Percentiles rank a stretch among this genome's conserved stretches.
These are phyloP conservation scores for Psittacula cyanocephala DNA, from an alignment of 2,113 vertebrate species.

Conservation along the genomic window DNA sequence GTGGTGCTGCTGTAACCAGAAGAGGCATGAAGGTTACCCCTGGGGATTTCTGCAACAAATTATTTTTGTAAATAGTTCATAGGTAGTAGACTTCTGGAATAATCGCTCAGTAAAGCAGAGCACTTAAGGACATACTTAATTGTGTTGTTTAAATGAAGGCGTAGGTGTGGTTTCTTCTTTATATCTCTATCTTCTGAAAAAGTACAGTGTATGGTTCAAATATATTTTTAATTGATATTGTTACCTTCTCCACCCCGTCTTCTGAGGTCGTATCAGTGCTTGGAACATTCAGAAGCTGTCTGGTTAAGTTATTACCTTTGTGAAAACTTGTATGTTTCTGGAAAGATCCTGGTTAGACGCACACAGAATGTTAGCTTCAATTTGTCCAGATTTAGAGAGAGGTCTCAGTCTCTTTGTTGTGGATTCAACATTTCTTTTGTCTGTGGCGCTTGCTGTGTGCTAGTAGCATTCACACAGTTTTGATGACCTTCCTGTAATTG, in stretches of 20 bases:
- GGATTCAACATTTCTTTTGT: neutral
- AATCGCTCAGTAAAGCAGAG: neutral
- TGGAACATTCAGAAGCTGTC: neutral
- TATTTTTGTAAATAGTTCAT: neutral
- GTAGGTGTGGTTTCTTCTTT: neutral
- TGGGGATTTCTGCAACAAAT: neutral
- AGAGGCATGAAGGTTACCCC: neutral
- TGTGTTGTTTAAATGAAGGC: neutral
- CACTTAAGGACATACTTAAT: neutral
- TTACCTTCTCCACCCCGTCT: neutral
- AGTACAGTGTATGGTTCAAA: neutral
- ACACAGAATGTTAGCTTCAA: neutral
- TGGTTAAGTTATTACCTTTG: neutral
- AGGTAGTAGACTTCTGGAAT: neutral
- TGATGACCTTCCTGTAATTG: neutral
- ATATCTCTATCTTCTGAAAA: neutral
- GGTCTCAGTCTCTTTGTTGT: neutral
- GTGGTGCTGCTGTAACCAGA: neutral
- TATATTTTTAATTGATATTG: neutral
- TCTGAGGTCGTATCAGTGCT: neutral
- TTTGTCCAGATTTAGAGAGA: neutral
- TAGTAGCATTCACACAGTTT: neutral
- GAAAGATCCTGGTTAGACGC: neutral
- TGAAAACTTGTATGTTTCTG: neutral
- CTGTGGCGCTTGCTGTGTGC: neutral